Evolutionary conservation across 2,797 vertebrate genomes (phyloP), one percentile per base, ranked within the genome.

Genomic region (Micromesistius poutassou): DNA sequence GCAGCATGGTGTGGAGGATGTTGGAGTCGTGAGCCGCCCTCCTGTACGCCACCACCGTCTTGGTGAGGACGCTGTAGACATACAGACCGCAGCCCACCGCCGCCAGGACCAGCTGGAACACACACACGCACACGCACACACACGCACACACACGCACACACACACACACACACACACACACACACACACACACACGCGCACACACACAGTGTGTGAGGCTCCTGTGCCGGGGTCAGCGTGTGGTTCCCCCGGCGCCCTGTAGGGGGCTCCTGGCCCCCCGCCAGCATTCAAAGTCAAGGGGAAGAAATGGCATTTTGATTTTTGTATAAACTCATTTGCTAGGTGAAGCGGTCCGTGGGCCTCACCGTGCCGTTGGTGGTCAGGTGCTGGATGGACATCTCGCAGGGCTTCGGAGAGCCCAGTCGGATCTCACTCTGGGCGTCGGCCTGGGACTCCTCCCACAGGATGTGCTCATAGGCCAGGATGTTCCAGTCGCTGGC

Each of bases 21-120:
- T 92, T 95, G 2, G 98, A 99, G 87, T 99, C 97, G 0, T 99
- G 98, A 30, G 98, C 97, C 0, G 91, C 89, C 91, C 94, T 98
- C 93, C 96, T 96, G 90, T 95, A 98, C 75, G 97, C 95, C 91
- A 97, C 95, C 86, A 97, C 95, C 33, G 89, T 90, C 93, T 95
- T 97, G 89, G 86, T 91, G 77, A 88, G 89, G 50, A 97, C 84
- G 83, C 95, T 95, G 92, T 98, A 99, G 40, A 99, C 95, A 0
- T 96, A 98, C 82, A 99, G 93, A 31, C 97, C 97, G 79, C 96
- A 96, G 85, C 98, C 97, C 87, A 98, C 95, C 1, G 97, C 97
- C 66, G 95, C 96, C 82, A 97, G 95, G 83, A 99, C 84, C 82
- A 92, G 93, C 97, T 98, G 74, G 76, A 77, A 31, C 14, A 84